Percentiles rank a stretch among this genome's conserved stretches.
Evolutionary conservation across 1,140 invertebrate genomes (phyloP).

Genomic region (Nasonia vitripennis): DNA sequence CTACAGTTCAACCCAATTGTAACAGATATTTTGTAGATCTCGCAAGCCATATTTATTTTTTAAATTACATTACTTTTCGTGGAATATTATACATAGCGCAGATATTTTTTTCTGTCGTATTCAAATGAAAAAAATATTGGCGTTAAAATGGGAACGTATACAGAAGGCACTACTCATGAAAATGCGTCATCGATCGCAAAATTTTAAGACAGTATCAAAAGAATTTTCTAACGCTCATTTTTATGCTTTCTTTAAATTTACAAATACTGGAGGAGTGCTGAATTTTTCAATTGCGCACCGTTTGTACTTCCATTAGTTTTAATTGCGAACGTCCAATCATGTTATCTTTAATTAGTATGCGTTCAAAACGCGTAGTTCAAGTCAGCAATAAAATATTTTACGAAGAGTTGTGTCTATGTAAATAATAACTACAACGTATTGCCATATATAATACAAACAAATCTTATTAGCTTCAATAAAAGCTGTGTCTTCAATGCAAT

Average conservation of each 20-base stretch:
- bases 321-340: not conserved
- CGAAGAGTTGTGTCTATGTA: not conserved
- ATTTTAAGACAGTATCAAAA: slow-evolving; percentile 38
- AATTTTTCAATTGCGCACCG: not conserved
- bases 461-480: slow-evolving; percentile 20
- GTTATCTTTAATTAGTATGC: not conserved
- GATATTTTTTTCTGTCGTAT: slow-evolving; percentile 37
- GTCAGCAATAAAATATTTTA: slow-evolving; percentile 8
- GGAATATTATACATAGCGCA: slow-evolving; percentile 38
- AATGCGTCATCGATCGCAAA: slow-evolving; percentile 48
- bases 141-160: slow-evolving; percentile 48
- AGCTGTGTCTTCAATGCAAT: slow-evolving; percentile 31
- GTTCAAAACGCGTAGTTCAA: not conserved
- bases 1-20: slow-evolving; percentile 34
- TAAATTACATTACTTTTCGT: slow-evolving; percentile 30
- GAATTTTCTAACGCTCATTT: not conserved
- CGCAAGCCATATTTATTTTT: not conserved
- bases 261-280: slow-evolving; percentile 25
- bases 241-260: slow-evolving; percentile 12
- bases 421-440: slow-evolving; percentile 18
- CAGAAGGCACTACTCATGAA: slow-evolving; percentile 52
- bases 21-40: slow-evolving; percentile 22
- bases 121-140: slow-evolving; percentile 45
- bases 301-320: slow-evolving; percentile 25
- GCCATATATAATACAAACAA: not conserved